Percentiles rank a stretch among this genome's conserved stretches.
phyloP scores from a whole-genome alignment of 2,888 invertebrate genomes.

The Trissolcus brochymenae region DNA sequence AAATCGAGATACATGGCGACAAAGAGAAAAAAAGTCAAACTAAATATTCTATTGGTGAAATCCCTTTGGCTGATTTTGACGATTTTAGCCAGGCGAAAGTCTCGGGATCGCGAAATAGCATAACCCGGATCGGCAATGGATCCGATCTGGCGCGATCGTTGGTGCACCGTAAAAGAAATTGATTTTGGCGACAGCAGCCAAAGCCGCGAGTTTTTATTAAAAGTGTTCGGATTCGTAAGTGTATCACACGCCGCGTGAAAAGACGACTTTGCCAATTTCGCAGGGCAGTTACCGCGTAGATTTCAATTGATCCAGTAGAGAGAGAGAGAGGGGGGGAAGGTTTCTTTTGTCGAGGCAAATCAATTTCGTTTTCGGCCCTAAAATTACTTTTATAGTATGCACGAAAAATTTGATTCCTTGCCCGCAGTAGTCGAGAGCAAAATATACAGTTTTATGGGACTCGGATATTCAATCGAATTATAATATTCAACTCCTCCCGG shows the following conservation, averaged over 20 bases:
- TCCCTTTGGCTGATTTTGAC: constrained; percentile 44
- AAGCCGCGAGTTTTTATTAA: constrained; percentile 58
- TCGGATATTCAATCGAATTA: background rate
- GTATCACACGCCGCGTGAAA: constrained; percentile 54
- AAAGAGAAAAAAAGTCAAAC: constrained; percentile 19
- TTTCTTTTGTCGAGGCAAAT: constrained; percentile 47
- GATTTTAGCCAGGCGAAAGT: constrained; percentile 41
- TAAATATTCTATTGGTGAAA: constrained; percentile 53
- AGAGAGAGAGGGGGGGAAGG: constrained; percentile 39
- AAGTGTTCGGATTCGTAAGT: constrained; percentile 53
- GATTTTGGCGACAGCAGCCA: constrained; percentile 46
- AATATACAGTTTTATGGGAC: background rate
- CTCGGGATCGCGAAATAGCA: constrained; percentile 1
- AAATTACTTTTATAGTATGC: constrained; percentile 25
- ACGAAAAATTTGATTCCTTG: constrained; percentile 26
- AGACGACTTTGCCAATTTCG: constrained; percentile 50
- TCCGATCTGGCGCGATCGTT: constrained; percentile 33
- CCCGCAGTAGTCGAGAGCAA: background rate
- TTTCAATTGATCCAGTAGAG: constrained; percentile 49
- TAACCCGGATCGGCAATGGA: constrained; percentile 30
- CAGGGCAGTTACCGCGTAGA: constrained; percentile 49
- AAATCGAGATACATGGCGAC: constrained; percentile 40
- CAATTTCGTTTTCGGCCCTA: constrained; percentile 40
- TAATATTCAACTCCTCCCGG: background rate
- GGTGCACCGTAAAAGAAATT: constrained; percentile 57